phyloP scores from a whole-genome alignment of 1,140 invertebrate genomes.

The Diabrotica virgifera region DNA sequence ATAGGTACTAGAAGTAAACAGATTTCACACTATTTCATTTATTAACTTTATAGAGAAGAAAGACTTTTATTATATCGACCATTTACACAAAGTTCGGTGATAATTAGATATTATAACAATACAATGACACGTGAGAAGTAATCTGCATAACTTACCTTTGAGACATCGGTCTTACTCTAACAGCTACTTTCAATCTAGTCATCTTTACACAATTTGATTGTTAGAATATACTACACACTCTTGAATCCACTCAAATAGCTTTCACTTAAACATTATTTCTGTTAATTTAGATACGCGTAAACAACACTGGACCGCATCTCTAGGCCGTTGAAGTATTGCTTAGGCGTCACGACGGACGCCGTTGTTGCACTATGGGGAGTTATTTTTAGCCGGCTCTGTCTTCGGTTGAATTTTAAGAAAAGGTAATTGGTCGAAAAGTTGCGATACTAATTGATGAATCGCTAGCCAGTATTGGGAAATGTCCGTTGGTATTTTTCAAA shows the following conservation, averaged over 20 bases:
- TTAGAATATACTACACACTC: not conserved
- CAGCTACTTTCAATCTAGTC: constrained; percentile 57
- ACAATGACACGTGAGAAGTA: too few species aligned
- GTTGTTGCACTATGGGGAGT: not conserved
- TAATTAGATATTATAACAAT: too few species aligned
- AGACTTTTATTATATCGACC: too few species aligned
- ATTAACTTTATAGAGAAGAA: too few species aligned
- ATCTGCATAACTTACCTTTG: constrained; percentile 47
- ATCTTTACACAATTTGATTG: constrained; percentile 39
- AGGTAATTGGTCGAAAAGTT: not conserved
- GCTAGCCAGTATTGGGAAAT: not conserved
- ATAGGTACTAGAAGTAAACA: too few species aligned
- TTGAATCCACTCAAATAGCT: not conserved
- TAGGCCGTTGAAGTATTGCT: constrained; percentile 1
- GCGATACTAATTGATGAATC: constrained; percentile 2
- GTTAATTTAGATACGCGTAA: not conserved
- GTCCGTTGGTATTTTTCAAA: not conserved
- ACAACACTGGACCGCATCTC: not conserved
- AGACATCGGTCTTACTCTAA: constrained; percentile 55
- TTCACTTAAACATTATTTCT: not conserved
- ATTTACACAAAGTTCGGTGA: too few species aligned
- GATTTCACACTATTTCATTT: too few species aligned
- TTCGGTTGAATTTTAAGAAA: not conserved
- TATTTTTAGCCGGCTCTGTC: not conserved
- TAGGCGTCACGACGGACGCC: not conserved